phyloP scores from a whole-genome alignment of 2,113 vertebrate genomes.

The Jacana jacana region DNA sequence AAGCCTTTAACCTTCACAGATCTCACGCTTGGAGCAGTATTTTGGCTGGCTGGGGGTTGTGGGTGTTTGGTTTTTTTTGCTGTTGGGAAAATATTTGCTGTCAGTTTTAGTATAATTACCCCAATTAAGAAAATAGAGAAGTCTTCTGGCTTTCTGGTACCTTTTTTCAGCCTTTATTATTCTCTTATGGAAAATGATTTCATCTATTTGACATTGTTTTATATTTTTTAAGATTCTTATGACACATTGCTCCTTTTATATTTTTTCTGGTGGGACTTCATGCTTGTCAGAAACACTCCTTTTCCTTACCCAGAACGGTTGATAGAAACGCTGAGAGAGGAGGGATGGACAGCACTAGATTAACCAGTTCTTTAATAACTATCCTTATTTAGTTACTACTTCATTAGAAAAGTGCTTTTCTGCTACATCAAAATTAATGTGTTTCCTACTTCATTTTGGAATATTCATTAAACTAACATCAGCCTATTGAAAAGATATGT shows the following conservation, averaged over 20 bases:
- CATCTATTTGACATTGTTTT: not conserved
- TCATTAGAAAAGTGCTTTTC: not conserved
- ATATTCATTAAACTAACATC: not conserved
- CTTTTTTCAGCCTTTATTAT: not conserved
- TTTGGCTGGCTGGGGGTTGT: not conserved
- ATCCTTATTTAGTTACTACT: not conserved
- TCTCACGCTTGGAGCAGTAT: not conserved
- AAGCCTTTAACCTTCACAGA: conserved; percentile 29
- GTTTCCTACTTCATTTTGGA: not conserved
- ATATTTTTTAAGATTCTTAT: not conserved
- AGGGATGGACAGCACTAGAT: not conserved
- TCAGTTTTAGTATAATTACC: conserved; percentile 22
- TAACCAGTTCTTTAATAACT: not conserved
- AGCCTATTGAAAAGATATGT: not conserved
- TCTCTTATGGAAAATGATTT: not conserved
- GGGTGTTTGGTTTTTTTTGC: not conserved
- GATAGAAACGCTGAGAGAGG: not conserved
- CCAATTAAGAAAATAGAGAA: not conserved
- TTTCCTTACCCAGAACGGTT: not conserved
- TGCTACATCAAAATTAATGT: not conserved
- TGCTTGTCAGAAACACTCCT: not conserved
- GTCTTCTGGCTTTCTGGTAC: not conserved
- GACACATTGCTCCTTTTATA: not conserved
- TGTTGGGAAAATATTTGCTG: not conserved
- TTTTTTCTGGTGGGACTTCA: not conserved